A percentile compares a stretch with the other conserved stretches of the same genome.
phyloP scores from a whole-genome alignment of 2,797 vertebrate species.

The Gephyroberyx darwinii region DNA sequence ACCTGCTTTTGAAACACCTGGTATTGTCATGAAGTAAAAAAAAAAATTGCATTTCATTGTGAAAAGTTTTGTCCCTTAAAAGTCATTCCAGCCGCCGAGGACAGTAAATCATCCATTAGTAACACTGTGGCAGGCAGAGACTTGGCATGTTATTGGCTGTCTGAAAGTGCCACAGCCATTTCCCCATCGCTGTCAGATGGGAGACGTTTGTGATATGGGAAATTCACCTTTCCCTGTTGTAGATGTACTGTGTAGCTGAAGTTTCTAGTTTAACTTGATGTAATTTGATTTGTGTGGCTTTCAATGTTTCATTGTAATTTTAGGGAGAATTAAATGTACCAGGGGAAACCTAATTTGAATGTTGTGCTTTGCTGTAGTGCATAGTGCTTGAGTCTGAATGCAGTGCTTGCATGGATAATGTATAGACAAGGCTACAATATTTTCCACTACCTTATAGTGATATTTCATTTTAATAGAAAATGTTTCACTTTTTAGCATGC shows the following conservation, averaged over 20 bases:
- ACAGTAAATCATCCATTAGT: slow-evolving; percentile 35
- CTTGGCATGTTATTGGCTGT: not conserved
- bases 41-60: slow-evolving; percentile 14
- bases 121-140: not conserved
- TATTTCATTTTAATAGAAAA: not conserved
- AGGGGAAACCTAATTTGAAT: not conserved
- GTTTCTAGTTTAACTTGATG: not conserved
- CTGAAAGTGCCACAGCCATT: slow-evolving; percentile 12
- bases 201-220: not conserved
- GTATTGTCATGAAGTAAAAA: slow-evolving; percentile 22
- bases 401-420: not conserved
- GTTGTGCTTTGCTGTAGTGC: no score
- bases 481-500: no score
- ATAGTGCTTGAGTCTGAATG: not conserved
- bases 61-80: slow-evolving; percentile 10
- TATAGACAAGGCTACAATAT: not conserved
- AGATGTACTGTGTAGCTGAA: not conserved
- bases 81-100: slow-evolving; percentile 18
- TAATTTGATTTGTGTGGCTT: not conserved
- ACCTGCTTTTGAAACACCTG: no score
- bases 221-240: not conserved
- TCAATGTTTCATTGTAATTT: not conserved
- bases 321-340: not conserved
- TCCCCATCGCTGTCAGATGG: not conserved
- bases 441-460: not conserved